Conservation (phyloP, 2,797 vertebrate species). For the Gobio occitaniae region DNA sequence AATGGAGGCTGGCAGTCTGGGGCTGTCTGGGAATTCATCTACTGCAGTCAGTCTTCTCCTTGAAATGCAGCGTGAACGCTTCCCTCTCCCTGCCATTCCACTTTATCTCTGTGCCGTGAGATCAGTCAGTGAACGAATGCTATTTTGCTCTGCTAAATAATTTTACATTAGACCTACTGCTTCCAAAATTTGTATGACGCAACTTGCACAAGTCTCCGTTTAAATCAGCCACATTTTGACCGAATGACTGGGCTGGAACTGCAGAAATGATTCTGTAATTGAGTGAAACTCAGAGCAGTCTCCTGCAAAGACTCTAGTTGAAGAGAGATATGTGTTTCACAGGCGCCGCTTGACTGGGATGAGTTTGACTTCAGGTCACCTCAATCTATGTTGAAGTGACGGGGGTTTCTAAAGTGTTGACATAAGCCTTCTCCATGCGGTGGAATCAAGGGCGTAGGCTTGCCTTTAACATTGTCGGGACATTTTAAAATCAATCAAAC, state of each 20-base stretch:
- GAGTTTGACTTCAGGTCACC: conserved; percentile 55
- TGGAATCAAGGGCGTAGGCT: conserved; percentile 22
- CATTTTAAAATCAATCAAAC: conserved; percentile 32
- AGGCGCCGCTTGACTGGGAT: conserved; percentile 29
- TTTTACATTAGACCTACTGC: conserved; percentile 5
- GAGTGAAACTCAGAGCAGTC: conserved; percentile 37
- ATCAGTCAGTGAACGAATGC: conserved; percentile 20
- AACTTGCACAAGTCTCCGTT: conserved; percentile 2
- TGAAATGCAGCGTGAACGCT: conserved; percentile 31
- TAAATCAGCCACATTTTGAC: conserved; percentile 4
- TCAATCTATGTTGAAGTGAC: conserved; percentile 45
- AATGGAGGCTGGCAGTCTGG: conserved; percentile 53
- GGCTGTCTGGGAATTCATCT: conserved; percentile 50
- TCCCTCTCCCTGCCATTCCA: neutral
- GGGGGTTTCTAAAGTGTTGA: conserved; percentile 43
- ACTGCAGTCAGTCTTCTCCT: conserved; percentile 23
- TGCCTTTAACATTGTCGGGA: conserved; percentile 5
- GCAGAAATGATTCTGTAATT: conserved; percentile 33
- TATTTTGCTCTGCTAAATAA: conserved; percentile 25
- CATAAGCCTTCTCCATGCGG: neutral
- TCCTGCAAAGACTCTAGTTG: conserved; percentile 8
- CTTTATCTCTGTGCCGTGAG: neutral
- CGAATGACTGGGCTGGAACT: conserved; percentile 38
- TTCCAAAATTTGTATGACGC: conserved; percentile 20
- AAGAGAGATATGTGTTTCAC: conserved; percentile 41